These are phyloP conservation scores for Dasypus novemcinctus DNA, from an alignment of 2,113 vertebrate genomes.

Conservation along the genomic window DNA sequence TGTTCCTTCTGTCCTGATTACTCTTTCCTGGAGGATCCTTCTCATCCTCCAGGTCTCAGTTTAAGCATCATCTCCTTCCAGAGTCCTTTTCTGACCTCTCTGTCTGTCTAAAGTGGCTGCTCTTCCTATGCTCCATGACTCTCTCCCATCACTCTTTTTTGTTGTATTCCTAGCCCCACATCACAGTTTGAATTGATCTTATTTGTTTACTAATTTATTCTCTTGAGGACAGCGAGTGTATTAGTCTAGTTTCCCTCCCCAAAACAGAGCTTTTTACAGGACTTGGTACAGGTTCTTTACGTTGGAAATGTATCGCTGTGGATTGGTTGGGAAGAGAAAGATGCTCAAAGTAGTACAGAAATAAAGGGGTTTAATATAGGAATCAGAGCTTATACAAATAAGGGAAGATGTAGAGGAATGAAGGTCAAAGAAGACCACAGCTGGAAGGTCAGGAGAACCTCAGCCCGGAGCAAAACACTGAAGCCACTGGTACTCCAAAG, in stretches of 20 bases:
- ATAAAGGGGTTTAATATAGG: neutral
- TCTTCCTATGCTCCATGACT: neutral
- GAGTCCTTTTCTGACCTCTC: neutral
- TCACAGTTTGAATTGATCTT: neutral
- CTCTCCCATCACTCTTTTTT: neutral
- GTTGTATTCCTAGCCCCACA: neutral
- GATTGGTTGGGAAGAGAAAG: neutral
- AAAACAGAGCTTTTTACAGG: slow-evolving; percentile 11
- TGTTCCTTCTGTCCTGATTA: neutral
- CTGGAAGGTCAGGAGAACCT: neutral
- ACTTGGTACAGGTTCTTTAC: neutral
- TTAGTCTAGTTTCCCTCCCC: neutral
- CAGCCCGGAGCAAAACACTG: neutral
- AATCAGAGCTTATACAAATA: neutral
- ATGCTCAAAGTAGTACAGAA: neutral
- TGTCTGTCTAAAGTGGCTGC: neutral
- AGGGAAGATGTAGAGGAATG: neutral
- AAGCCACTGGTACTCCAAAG: neutral
- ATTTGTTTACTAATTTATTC: neutral
- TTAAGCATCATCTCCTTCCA: neutral
- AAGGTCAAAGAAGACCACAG: neutral
- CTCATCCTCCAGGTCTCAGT: neutral
- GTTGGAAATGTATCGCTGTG: neutral
- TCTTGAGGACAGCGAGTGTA: neutral
- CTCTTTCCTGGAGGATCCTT: neutral